Percentiles rank a stretch among this genome's conserved stretches.
Evolutionary conservation across 2,888 invertebrate species (phyloP).

Genomic region (Luffia ferchaultella): DNA sequence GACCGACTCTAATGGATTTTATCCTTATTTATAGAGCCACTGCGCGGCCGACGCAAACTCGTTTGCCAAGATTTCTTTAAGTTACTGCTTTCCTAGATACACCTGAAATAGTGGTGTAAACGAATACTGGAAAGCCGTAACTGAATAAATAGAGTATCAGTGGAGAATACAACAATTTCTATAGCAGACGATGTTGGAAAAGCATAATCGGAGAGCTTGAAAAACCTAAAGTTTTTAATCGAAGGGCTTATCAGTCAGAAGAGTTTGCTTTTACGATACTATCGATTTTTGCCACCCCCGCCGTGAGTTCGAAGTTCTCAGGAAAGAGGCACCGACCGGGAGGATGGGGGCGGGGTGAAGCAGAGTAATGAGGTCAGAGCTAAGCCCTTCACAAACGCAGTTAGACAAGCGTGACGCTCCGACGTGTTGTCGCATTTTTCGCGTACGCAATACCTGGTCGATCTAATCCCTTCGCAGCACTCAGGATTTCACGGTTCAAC

Average conservation of each 20-base stretch:
- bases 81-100: not conserved
- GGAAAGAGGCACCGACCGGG: not conserved
- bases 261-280: constrained; percentile 1
- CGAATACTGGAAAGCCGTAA: too few relatives aligned
- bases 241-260: constrained; percentile 11
- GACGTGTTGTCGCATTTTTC: constrained; percentile 50
- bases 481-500: constrained; percentile 31
- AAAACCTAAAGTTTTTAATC: constrained; percentile 22
- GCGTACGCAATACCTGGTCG: constrained; percentile 27
- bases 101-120: not conserved
- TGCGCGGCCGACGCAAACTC: constrained; percentile 34
- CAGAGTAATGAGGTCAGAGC: constrained; percentile 19
- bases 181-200: too few relatives aligned
- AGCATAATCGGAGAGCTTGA: constrained; percentile 32
- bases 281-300: constrained; percentile 6
- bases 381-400: constrained; percentile 29
- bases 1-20: constrained; percentile 62
- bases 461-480: constrained; percentile 37
- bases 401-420: constrained; percentile 47
- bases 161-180: too few relatives aligned
- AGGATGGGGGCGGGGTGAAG: not conserved
- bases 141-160: too few relatives aligned
- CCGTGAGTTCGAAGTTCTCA: not conserved
- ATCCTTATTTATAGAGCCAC: constrained; percentile 63
- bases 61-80: constrained; percentile 11